Percentiles rank a stretch among this genome's conserved stretches.
These are phyloP conservation scores for Stictocephala bisonia DNA, from an alignment of 2,888 invertebrate genomes.

Conservation along the genomic window DNA sequence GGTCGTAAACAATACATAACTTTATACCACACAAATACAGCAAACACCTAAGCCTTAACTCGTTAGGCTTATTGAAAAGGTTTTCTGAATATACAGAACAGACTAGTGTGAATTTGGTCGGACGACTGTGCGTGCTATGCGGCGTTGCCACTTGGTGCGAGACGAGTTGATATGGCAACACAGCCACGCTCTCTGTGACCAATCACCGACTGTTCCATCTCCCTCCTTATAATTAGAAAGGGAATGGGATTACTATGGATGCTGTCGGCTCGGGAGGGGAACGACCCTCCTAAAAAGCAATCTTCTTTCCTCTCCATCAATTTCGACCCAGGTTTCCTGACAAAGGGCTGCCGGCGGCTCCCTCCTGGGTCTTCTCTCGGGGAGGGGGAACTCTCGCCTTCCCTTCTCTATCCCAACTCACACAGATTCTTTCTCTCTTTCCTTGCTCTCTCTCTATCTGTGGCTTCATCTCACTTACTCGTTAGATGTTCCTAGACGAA, in stretches of 20 bases:
- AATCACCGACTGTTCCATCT: background rate
- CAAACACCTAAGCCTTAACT: background rate
- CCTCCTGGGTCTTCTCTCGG: background rate
- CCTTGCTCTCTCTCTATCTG: no score
- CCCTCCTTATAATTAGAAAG: conserved; percentile 35
- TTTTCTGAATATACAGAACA: conserved; percentile 18
- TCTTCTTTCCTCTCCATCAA: conserved; percentile 43
- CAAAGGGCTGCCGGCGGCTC: conserved; percentile 18
- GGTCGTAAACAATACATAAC: background rate
- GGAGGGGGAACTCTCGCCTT: background rate
- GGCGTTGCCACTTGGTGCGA: conserved; percentile 32
- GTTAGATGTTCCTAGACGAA: no score
- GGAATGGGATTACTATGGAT: conserved; percentile 42
- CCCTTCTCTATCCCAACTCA: background rate
- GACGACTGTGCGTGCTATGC: conserved; percentile 6
- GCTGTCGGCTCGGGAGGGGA: conserved; percentile 14
- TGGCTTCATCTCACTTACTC: no score
- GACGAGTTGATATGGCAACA: conserved; percentile 3
- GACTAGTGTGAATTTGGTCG: conserved; percentile 29
- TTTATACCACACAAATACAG: background rate
- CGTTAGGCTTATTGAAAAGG: background rate
- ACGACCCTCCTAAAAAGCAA: conserved; percentile 30
- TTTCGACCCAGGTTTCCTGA: conserved; percentile 1
- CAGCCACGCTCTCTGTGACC: background rate
- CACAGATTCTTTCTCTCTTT: no score